phyloP scores from a whole-genome alignment of 2,113 vertebrate genomes.

The Ammospiza nelsoni region DNA sequence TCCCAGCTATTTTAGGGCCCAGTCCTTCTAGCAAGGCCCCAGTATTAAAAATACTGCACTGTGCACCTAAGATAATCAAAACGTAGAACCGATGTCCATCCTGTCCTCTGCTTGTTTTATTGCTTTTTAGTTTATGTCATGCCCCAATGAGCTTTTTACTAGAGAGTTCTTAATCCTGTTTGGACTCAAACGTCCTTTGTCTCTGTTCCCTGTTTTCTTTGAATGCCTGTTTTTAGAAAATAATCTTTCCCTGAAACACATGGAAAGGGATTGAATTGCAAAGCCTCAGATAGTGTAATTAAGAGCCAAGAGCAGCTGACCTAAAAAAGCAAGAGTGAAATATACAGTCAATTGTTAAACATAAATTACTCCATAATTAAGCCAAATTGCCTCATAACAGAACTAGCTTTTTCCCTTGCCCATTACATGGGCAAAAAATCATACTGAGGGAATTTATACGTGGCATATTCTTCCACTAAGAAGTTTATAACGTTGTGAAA shows the following conservation, averaged over 20 bases:
- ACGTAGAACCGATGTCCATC: neutral
- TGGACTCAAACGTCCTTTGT: neutral
- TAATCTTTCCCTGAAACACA: neutral
- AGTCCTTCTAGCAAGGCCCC: neutral
- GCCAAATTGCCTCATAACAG: neutral
- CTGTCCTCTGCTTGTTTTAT: neutral
- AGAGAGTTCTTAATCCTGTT: neutral
- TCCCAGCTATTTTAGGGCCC: neutral
- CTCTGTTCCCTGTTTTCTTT: conserved; percentile 31
- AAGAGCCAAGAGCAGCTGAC: neutral
- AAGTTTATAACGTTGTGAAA: neutral
- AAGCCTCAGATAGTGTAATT: neutral
- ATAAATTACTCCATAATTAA: neutral
- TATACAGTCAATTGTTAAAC: neutral
- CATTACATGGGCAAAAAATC: neutral
- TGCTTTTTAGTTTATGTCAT: conserved; percentile 32
- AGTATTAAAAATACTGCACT: neutral
- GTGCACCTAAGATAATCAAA: conserved; percentile 16
- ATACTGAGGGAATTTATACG: neutral
- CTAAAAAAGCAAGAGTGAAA: neutral
- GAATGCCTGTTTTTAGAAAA: neutral
- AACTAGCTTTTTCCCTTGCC: neutral
- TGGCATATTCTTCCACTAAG: neutral
- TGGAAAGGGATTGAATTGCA: conserved; percentile 24
- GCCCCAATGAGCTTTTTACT: conserved; percentile 36